Evolutionary conservation across 2,888 invertebrate species (phyloP).

Genomic region (Cephonodes hylas): DNA sequence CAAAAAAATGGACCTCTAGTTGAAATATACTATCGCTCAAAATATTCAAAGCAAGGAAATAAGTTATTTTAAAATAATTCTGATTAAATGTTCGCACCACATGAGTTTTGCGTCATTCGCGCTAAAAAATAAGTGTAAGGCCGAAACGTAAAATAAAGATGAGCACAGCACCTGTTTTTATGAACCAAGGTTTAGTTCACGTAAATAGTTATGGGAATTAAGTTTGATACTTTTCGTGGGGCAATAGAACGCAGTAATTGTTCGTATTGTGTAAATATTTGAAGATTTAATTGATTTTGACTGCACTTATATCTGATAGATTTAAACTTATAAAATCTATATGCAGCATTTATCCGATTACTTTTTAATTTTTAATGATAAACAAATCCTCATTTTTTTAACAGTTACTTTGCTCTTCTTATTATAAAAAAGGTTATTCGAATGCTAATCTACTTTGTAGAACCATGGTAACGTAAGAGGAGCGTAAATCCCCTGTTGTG

Average conservation of each 20-base stretch:
- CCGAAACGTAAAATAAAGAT: conserved; percentile 11
- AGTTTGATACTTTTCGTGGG: background rate
- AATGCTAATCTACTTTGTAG: background rate
- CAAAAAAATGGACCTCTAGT: too few species aligned
- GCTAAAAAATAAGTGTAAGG: conserved; percentile 5
- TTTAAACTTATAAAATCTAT: background rate
- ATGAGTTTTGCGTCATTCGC: background rate
- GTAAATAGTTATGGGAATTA: conserved; percentile 8
- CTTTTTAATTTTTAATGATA: too few species aligned
- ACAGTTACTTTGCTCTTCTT: too few species aligned
- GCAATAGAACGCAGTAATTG: background rate
- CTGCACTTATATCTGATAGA: background rate
- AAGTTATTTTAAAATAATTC: background rate
- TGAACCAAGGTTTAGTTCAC: conserved; percentile 4
- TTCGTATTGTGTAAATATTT: background rate
- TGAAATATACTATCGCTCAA: background rate
- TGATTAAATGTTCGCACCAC: background rate
- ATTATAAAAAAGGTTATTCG: background rate
- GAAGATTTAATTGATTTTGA: background rate
- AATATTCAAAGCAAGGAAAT: background rate
- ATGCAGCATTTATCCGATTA: too few species aligned
- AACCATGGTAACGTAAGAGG: background rate
- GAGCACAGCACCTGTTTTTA: conserved; percentile 9
- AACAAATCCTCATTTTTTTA: too few species aligned
- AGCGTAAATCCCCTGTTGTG: background rate